Evolutionary conservation across 2,888 invertebrate genomes (phyloP), one percentile per base, ranked within the genome.

Genomic region (Odontomyia ornata): DNA sequence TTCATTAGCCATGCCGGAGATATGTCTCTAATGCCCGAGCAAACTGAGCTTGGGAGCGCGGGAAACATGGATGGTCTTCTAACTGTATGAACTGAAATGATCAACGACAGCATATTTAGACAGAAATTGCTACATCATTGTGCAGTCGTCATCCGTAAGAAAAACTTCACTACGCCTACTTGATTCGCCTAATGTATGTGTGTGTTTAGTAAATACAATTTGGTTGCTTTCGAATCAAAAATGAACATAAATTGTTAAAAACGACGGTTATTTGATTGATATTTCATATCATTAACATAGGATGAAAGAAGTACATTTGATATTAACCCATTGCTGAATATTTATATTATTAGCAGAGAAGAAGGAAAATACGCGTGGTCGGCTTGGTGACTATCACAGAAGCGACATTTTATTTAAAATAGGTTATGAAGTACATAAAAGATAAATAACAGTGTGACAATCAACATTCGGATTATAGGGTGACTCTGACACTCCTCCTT

Each of bases 41-140:
- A 86, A 80, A 83, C 85, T 77, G 86, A 87, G 80, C 81, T 82
- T 87, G 86, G 86, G 86, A 87, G 81, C 86, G 86, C 79, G 86
- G 87, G 75, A 87, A 87, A 78, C 86, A 86, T 81, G 75, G 85
- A 65, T 87, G 87, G 87, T 83, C 86, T 77, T 84, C 85, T 23
- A 81, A 82, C 77, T 82, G 82, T 82, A 82, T 81, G 75, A 82
- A 82, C 77, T 81, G 80, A 81, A 76, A 36, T 11, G 27, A 21
- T 46, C 5, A 30, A 64, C 15, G 30, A 64, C n/a, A 64, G 15
- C 30, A n/a, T 5, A 36, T 15, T 64, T 64, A 2, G 28, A 23
- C 23, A 28, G 11, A 9, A 36, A 36, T 9, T 36, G 36, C 2
- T 28, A 28, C 64, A 7, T 28, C 64, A 64, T 64, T 30, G 64